Base-by-base conservation (phyloP, 2,888 invertebrate genomes). In the Caenorhabditis sp. region DNA sequence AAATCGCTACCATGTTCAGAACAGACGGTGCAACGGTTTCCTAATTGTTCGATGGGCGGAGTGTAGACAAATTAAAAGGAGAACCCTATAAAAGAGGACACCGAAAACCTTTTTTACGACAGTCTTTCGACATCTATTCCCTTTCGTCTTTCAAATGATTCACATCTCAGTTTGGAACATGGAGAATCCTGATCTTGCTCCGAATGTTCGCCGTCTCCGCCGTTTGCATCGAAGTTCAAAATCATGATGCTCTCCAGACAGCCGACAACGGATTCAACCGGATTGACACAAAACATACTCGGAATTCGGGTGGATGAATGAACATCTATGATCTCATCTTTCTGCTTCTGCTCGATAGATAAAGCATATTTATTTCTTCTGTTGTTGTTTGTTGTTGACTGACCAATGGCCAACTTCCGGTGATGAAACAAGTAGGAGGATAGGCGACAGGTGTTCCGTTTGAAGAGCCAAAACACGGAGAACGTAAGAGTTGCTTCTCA, bases 281-380 rank as follows among this genome's bases (percentile, higher is more conserved):
- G 28, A 31, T 31, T 14, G 54, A 10, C 44, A 56, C 31, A 47
- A 19, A 66, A 24, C 44, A 63, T 38, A 47, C 63, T 63, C 44
- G 28, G 28, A 63, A 63, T 63, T 47, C 75, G 58, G 75, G 59
- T 47, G 68, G 66, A 49, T 68, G 66, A 49, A 66, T 74, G 74
- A 68, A 75, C 66, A 66, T 44, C 38, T 44, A 75, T 66, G 75
- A 75, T 75, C 75, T 75, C 75, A 75, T 66, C 49, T 24, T 28
- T 54, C 26, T 54, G 24, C 26, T 54, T 26, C 28, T 24, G 5
- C 2, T 26, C 56, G 24, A 35, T 59, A 47, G 35, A 66, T 51
- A 35, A 66, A 66, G 47, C 24, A 49, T 49, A 35, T 75, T 68
- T 75, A 59, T 68, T 75, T 66, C 14, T 58, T 35, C 1, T 58